Percentiles rank a stretch among this genome's conserved stretches.
Evolutionary conservation across 2,888 invertebrate species (phyloP).

Genomic region (Cataglyphis rosenhaueri): DNA sequence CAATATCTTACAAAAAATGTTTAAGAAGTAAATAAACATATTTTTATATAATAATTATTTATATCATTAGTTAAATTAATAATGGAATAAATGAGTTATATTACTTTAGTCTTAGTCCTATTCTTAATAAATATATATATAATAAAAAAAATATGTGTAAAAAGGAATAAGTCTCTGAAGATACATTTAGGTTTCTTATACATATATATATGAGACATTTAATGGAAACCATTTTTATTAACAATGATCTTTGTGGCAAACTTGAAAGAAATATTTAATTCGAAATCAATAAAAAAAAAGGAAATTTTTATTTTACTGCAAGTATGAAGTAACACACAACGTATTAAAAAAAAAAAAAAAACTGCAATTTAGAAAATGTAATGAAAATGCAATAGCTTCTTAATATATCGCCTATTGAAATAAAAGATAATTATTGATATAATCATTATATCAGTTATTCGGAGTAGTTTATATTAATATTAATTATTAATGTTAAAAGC

Average conservation of each 20-base stretch:
- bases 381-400: neutral
- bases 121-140: neutral
- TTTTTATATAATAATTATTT: neutral
- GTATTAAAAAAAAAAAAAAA: neutral
- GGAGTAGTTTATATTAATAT: neutral
- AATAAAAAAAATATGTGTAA: neutral
- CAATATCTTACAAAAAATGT: neutral
- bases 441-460: conserved; percentile 15
- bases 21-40: neutral
- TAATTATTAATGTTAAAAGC: neutral
- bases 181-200: neutral
- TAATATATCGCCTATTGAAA: neutral
- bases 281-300: neutral
- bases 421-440: neutral
- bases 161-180: neutral
- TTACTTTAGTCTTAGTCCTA: neutral
- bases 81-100: conserved; percentile 2
- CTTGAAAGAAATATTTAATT: neutral
- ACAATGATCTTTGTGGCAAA: neutral
- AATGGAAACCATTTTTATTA: neutral
- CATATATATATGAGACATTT: neutral
- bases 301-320: neutral
- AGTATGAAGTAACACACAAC: neutral
- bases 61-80: neutral
- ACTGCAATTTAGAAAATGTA: neutral